A percentile compares a stretch with the other conserved stretches of the same genome.
Conservation (phyloP, 2,888 invertebrate species). For the Apoda limacodes region DNA sequence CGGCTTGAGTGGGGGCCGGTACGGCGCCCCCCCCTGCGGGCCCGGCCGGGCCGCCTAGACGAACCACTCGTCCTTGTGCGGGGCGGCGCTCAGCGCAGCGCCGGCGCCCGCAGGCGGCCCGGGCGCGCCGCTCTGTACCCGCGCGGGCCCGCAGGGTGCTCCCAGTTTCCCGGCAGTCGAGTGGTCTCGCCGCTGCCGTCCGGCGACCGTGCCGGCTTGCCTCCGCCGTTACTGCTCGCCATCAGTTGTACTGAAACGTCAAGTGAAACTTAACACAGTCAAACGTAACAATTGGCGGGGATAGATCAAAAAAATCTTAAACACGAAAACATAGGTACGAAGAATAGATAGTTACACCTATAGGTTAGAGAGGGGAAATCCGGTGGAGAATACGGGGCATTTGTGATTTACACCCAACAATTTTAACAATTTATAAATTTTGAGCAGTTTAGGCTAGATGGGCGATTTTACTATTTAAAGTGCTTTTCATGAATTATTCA, state of each 20-base stretch:
- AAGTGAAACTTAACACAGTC: conserved; percentile 16
- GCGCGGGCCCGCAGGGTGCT: conserved; percentile 91
- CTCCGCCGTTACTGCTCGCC: conserved; percentile 72
- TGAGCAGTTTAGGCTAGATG: too few species aligned
- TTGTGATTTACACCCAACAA: too few species aligned
- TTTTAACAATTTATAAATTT: too few species aligned
- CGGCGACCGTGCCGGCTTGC: conserved; percentile 64
- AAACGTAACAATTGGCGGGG: too few species aligned
- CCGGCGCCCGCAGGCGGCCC: conserved; percentile 96
- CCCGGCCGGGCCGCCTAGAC: conserved; percentile 71
- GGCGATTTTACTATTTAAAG: too few species aligned
- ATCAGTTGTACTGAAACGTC: conserved; percentile 78
- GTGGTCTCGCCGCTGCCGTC: conserved; percentile 58
- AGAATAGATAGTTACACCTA: too few species aligned
- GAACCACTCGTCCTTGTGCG: conserved; percentile 94
- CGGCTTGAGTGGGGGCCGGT: conserved; percentile 37
- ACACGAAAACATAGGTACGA: too few species aligned
- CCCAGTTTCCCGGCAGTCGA: conserved; percentile 90
- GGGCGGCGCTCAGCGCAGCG: conserved; percentile 85
- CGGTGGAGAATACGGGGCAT: too few species aligned
- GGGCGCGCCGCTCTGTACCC: conserved; percentile 75
- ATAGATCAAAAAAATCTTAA: too few species aligned
- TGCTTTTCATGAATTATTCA: too few species aligned
- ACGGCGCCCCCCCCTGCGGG: conserved; percentile 55
- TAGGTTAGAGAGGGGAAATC: too few species aligned